A percentile compares a stretch with the other conserved stretches of the same genome.
phyloP scores from a whole-genome alignment of 2,888 invertebrate genomes.

The Eumerus sabulonum region DNA sequence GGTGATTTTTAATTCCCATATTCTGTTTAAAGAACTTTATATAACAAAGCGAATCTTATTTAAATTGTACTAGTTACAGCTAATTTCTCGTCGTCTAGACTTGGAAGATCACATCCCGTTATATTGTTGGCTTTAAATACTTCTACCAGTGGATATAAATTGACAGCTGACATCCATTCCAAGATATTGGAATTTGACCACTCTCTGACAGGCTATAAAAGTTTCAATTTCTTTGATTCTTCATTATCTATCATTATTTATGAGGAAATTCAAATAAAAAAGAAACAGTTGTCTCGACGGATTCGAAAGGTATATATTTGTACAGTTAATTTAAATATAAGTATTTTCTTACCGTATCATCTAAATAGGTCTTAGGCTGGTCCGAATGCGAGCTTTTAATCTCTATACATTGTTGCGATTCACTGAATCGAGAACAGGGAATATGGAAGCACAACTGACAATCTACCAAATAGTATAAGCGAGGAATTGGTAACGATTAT shows the following conservation, averaged over 20 bases:
- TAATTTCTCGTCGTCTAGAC: slow-evolving; percentile 84
- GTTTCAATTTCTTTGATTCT: no score
- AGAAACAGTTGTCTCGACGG: no score
- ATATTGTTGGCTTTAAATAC: slow-evolving; percentile 86
- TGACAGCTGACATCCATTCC: slow-evolving; percentile 88
- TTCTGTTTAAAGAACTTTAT: slow-evolving; percentile 78
- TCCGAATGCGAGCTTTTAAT: slow-evolving; percentile 38
- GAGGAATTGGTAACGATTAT: no score
- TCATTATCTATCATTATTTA: neutral
- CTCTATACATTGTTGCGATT: slow-evolving; percentile 58
- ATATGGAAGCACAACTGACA: slow-evolving; percentile 70
- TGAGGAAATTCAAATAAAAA: no score
- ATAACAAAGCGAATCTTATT: neutral
- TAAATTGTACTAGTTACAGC: slow-evolving; percentile 83
- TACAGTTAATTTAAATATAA: no score
- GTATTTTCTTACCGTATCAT: slow-evolving; percentile 68
- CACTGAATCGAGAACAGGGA: slow-evolving; percentile 66
- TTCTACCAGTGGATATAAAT: slow-evolving; percentile 86
- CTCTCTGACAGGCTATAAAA: slow-evolving; percentile 82
- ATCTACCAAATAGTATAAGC: slow-evolving; percentile 68
- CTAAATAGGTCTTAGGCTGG: slow-evolving; percentile 38
- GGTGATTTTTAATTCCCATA: slow-evolving; percentile 87
- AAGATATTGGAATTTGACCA: slow-evolving; percentile 86
- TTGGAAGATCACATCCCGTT: slow-evolving; percentile 84
- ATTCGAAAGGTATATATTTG: no score